These are phyloP conservation scores for Phania funesta DNA, from an alignment of 2,888 invertebrate genomes.

Conservation along the genomic window DNA sequence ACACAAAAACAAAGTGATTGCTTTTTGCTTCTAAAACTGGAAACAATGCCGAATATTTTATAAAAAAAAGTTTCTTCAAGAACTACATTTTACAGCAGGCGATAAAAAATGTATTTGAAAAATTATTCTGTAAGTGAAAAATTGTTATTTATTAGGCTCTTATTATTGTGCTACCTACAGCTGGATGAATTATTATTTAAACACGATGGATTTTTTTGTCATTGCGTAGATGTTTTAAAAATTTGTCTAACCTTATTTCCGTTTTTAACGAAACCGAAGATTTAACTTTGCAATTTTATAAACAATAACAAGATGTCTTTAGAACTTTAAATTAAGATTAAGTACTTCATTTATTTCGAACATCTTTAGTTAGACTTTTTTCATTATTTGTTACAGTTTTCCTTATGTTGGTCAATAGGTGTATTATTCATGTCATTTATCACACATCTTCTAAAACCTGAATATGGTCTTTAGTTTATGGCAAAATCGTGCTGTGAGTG, in stretches of 20 bases:
- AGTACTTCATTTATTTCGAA: slow-evolving; percentile 7
- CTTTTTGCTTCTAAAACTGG: no score
- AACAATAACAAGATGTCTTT: neutral
- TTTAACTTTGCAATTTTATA: no score
- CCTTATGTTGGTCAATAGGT: slow-evolving; percentile 38
- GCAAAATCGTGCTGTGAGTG: neutral
- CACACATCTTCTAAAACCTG: slow-evolving; percentile 42
- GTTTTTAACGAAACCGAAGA: neutral
- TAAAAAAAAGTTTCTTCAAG: no score
- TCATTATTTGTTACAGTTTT: neutral
- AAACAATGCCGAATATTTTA: no score
- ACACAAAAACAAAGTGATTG: no score
- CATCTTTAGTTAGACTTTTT: slow-evolving; percentile 14
- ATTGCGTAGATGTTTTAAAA: neutral
- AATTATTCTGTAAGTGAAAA: no score
- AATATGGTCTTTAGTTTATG: slow-evolving; percentile 28
- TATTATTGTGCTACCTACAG: no score
- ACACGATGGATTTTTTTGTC: no score
- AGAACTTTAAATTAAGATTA: slow-evolving; percentile 27
- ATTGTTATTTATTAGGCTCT: no score
- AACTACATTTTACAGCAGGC: no score
- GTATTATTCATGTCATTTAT: slow-evolving; percentile 49
- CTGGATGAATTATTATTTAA: no score
- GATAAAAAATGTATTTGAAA: no score
- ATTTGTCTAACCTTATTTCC: neutral